These are phyloP conservation scores for Trididemnum nubilum DNA, from an alignment of 23 tunicate genomes.

Conservation along the genomic window DNA sequence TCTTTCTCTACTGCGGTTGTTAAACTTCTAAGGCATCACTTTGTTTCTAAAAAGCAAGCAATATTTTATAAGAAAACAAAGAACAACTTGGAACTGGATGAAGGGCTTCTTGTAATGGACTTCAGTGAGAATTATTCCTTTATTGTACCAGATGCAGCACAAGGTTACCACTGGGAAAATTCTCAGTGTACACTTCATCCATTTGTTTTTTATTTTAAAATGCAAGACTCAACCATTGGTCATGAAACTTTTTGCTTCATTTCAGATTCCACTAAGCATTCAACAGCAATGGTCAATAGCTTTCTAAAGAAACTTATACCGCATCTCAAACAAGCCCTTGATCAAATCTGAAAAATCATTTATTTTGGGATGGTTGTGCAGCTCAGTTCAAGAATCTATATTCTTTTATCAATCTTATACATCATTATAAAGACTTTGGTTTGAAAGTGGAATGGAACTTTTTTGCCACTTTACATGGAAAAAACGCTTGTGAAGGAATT, in stretches of 20 bases:
- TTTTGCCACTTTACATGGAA: constrained; percentile 14
- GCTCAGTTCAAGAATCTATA: constrained; percentile 31
- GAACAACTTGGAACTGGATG: background rate
- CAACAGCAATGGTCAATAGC: constrained; percentile 24
- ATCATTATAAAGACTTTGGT: constrained; percentile 9
- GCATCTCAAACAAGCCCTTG: background rate
- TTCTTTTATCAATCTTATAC: constrained; percentile 11
- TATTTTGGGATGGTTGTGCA: constrained; percentile 37
- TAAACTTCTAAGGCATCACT: constrained; percentile 4
- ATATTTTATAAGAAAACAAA: background rate
- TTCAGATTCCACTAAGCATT: constrained; percentile 5
- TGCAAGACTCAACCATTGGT: background rate
- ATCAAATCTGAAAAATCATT: background rate
- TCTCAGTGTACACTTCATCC: constrained; percentile 26
- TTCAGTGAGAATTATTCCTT: constrained; percentile 42
- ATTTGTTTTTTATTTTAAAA: constrained; percentile 12
- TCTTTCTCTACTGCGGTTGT: background rate
- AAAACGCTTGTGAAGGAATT: constrained; percentile 19
- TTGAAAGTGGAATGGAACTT: constrained; percentile 7
- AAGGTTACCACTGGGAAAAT: constrained; percentile 18
- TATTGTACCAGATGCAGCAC: constrained; percentile 22
- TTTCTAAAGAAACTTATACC: background rate
- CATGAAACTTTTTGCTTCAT: constrained; percentile 23
- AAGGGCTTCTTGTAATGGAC: constrained; percentile 12
- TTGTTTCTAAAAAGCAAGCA: constrained; percentile 6